Conservation (phyloP, 1,140 invertebrate species). For the Psilanteris sp. region DNA sequence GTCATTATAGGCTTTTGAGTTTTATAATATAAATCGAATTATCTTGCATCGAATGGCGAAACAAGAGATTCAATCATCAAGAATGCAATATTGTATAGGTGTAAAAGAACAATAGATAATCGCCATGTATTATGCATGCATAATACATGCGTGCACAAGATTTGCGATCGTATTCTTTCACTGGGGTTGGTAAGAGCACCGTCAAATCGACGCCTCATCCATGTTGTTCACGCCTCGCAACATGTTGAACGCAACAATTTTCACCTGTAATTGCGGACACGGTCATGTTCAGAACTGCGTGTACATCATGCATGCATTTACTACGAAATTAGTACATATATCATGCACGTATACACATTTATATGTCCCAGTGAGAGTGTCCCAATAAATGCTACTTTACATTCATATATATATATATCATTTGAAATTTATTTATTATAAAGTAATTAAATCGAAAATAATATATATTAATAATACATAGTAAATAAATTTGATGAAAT, state of each 20-base stretch:
- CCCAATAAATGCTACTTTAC: no score
- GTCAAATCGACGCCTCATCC: conserved; percentile 74
- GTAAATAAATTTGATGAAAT: no score
- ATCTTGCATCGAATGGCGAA: no score
- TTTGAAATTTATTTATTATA: no score
- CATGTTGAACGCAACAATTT: conserved; percentile 45
- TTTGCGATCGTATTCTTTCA: conserved; percentile 60
- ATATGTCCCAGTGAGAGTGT: no score
- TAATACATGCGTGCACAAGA: conserved; percentile 71
- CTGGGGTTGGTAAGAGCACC: conserved; percentile 70
- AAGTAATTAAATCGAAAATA: no score
- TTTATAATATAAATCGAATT: conserved; percentile 8
- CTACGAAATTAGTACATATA: conserved; percentile 36
- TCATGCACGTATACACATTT: no score
- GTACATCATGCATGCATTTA: conserved; percentile 32
- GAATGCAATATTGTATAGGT: conserved; percentile 34
- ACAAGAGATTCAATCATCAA: conserved; percentile 35
- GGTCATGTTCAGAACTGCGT: conserved; percentile 25
- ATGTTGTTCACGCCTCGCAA: conserved; percentile 71
- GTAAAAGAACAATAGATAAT: conserved; percentile 69
- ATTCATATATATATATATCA: no score
- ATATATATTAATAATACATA: no score
- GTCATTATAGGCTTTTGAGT: no score
- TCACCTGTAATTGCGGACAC: conserved; percentile 50
- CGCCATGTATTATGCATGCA: conserved; percentile 66